Base-by-base conservation (phyloP, 2,113 vertebrate species). In the Amphiprion percula region DNA sequence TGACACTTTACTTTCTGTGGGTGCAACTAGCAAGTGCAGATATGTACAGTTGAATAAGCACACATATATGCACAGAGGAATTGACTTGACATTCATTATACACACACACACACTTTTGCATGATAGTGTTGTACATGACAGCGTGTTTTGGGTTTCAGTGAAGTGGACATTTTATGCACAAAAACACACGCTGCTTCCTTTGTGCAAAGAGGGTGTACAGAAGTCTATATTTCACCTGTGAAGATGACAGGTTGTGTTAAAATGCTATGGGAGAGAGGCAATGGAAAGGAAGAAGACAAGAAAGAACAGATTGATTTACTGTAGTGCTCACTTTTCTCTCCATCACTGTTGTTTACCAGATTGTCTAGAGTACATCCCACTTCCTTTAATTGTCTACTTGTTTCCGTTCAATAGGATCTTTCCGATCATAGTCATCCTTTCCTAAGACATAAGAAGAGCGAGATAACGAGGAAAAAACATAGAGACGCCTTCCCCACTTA, bases 1-100 rank as follows among this genome's bases (percentile, higher is more conserved):
- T 71, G 77, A 78, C 73, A 70, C 73, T 47, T 72, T 47, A 26
- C 11, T 52, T 58, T 76, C 37, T 44, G 12, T 59, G 4, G 16
- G 16, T 68, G 26, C 50, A 72, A 23, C 21, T 12, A 61, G 23
- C 52, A 69, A 50, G 41, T 60, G 49, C 77, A 59, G 10, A 74
- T 49, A 37, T 28, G 7, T 65, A 70, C 74, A 56, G 53, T 37
- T 56, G 59, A 74, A 74, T 68, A 59, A 67, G 39, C 60, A 30
- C 23, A 55, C n/a, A 61, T 53, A 55, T 12, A 55, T 12, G 26
- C 39, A 61, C 24, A 49, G 26, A 47, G 62, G 15, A 80, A 74
- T 10, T 53, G 64, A 80, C 8, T 19, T 68, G 56, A 49, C 53
- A 30, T 14, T 49, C 21, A 77, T 63, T 63, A 49, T 24, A 26